phyloP scores from a whole-genome alignment of 2,797 vertebrate species.

The Dryobates pubescens region DNA sequence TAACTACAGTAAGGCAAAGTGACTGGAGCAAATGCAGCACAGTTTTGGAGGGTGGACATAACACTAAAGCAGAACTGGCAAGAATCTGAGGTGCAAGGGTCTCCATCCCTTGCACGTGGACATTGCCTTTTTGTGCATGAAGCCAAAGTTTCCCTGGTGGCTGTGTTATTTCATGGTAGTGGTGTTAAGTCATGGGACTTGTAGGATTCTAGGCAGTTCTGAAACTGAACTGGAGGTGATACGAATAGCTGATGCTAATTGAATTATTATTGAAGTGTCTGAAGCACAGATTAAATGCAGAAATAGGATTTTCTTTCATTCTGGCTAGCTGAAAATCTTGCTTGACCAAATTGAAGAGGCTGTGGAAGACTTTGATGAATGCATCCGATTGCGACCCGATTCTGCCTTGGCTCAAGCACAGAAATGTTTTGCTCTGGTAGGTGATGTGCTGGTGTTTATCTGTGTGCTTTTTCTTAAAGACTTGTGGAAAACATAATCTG shows the following conservation, averaged over 20 bases:
- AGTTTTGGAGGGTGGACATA: not conserved
- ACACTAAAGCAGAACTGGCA: not conserved
- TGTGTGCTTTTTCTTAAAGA: not conserved
- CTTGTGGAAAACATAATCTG: not conserved
- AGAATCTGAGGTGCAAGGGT: not conserved
- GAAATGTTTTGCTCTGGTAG: constrained; percentile 97
- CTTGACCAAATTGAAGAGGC: constrained; percentile 98
- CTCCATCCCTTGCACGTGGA: not conserved
- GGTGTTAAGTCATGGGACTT: not conserved
- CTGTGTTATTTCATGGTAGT: not conserved
- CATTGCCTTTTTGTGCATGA: not conserved
- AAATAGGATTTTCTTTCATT: constrained; percentile 50
- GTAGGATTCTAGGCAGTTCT: not conserved
- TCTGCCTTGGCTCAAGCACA: constrained; percentile 98
- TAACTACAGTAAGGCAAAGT: not conserved
- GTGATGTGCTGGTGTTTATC: constrained; percentile 42
- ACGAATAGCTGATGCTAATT: not conserved
- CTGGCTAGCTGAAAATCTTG: constrained; percentile 92
- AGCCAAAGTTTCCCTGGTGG: not conserved
- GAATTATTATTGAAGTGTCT: not conserved
- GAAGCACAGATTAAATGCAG: constrained; percentile 37
- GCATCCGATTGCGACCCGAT: constrained; percentile 93
- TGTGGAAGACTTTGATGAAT: constrained; percentile 97
- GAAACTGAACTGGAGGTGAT: not conserved
- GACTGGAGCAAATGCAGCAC: not conserved